These are phyloP conservation scores for Siniperca undulata DNA, from an alignment of 2,797 vertebrate species.

Conservation along the genomic window DNA sequence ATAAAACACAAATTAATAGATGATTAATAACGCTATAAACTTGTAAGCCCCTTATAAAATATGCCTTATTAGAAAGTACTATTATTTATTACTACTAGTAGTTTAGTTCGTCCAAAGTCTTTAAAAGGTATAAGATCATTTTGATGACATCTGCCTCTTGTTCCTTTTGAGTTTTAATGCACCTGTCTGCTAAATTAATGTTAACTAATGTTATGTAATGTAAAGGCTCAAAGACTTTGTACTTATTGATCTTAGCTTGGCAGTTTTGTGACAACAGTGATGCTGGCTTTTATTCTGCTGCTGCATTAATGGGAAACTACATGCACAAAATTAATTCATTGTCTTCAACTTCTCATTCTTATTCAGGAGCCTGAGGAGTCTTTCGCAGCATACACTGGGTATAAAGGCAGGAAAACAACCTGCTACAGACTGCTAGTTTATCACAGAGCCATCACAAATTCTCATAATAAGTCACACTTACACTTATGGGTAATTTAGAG, in stretches of 20 bases:
- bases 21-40: neutral
- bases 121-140: conserved; percentile 1
- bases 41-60: neutral
- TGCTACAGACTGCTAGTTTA: conserved; percentile 36
- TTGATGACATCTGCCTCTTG: neutral
- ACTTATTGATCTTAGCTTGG: conserved; percentile 8
- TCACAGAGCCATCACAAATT: conserved; percentile 51
- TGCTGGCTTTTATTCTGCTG: conserved; percentile 25
- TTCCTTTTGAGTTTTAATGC: neutral
- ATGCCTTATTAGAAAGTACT: neutral
- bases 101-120: neutral
- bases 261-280: conserved; percentile 12
- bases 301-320: conserved; percentile 30
- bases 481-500: conserved; percentile 61
- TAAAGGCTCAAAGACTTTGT: conserved; percentile 18
- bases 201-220: conserved; percentile 7
- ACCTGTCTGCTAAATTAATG: conserved; percentile 4
- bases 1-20: neutral
- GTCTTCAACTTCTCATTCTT: conserved; percentile 50
- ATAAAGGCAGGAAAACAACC: conserved; percentile 49
- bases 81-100: neutral
- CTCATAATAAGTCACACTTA: conserved; percentile 55
- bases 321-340: conserved; percentile 41
- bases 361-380: conserved; percentile 51
- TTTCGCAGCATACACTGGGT: conserved; percentile 36